Evolutionary conservation across 2,113 vertebrate genomes (phyloP).

Genomic region (Chrysemys picta): DNA sequence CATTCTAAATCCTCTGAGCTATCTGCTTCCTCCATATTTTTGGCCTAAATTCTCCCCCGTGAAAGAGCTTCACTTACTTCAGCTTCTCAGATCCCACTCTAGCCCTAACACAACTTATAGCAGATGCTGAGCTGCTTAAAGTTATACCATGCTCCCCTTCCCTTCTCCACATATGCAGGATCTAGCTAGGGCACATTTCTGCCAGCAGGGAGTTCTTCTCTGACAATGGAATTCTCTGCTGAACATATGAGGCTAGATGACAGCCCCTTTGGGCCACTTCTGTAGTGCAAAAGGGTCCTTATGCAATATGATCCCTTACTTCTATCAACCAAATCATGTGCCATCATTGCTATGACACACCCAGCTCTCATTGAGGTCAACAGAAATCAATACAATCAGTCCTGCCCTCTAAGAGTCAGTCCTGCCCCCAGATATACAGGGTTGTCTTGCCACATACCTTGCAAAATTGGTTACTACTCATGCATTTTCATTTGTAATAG

Average conservation of each 20-base stretch:
- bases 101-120: neutral
- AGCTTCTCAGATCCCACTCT: neutral
- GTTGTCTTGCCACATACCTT: neutral
- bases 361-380: neutral
- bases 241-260: neutral
- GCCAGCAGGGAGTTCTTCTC: neutral
- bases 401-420: neutral
- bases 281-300: neutral
- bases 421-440: neutral
- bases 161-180: neutral
- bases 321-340: neutral
- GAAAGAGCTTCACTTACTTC: neutral
- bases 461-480: neutral
- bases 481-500: neutral
- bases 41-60: neutral
- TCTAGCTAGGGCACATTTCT: neutral
- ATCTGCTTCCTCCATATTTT: neutral
- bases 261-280: neutral
- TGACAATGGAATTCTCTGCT: neutral
- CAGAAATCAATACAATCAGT: conserved; percentile 17
- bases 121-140: neutral
- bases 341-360: neutral
- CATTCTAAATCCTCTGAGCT: neutral
- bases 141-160: neutral
- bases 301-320: neutral